Evolutionary conservation across 1,140 invertebrate genomes (phyloP).

Genomic region (Theocolax elegans): DNA sequence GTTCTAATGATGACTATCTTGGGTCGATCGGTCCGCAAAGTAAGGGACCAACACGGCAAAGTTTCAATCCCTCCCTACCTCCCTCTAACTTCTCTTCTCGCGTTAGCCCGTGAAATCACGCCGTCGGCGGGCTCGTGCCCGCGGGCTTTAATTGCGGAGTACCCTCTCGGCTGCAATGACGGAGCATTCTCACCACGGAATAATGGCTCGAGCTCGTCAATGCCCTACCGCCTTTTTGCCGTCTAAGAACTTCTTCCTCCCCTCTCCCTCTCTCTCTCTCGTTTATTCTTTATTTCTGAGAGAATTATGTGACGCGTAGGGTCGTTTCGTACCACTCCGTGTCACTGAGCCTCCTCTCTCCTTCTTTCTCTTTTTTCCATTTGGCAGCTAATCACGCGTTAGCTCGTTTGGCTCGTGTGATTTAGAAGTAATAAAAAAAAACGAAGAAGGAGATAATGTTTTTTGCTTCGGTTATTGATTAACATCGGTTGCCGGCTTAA

Average conservation of each 20-base stretch:
- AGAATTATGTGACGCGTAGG: slow-evolving; percentile 25
- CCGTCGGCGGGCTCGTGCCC: background rate
- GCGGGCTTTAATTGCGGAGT: slow-evolving; percentile 20
- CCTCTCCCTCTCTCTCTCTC: background rate
- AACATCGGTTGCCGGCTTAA: background rate
- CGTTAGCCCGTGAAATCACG: background rate
- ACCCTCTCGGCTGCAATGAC: slow-evolving; percentile 10
- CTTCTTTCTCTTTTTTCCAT: background rate
- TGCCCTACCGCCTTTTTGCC: background rate
- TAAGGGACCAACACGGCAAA: background rate
- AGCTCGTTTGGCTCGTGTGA: background rate
- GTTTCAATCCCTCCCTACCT: slow-evolving; percentile 27
- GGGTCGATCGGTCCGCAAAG: background rate
- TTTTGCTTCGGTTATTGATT: too few relatives aligned
- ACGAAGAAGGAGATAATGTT: too few relatives aligned
- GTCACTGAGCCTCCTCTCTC: background rate
- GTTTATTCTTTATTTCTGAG: slow-evolving; percentile 2
- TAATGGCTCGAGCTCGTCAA: slow-evolving; percentile 21
- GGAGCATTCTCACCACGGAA: slow-evolving; percentile 10
- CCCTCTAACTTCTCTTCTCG: too few relatives aligned
- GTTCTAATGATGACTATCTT: slow-evolving; percentile 24
- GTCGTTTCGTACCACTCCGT: background rate
- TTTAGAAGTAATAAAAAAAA: background rate
- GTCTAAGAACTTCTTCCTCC: background rate
- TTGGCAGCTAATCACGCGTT: background rate